A percentile compares a stretch with the other conserved stretches of the same genome.
These are phyloP conservation scores for Drosophila mauritiana DNA, from an alignment of 1,140 invertebrate genomes.

Conservation along the genomic window DNA sequence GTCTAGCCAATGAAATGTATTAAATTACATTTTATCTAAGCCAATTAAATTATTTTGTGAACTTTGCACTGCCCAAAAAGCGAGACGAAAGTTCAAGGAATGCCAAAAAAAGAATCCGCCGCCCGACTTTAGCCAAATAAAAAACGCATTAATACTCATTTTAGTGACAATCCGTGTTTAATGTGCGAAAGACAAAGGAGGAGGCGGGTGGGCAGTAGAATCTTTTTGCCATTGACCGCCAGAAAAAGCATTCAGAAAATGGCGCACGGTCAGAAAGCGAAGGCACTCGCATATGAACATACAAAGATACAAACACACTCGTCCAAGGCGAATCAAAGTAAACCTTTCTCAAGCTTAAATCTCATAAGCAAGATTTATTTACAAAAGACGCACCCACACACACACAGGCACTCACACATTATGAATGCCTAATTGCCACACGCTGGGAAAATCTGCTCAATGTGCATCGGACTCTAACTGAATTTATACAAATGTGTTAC, in stretches of 20 bases:
- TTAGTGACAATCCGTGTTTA: conserved; percentile 77
- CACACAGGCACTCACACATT: neutral
- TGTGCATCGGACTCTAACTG: conserved; percentile 61
- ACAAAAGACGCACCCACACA: conserved; percentile 63
- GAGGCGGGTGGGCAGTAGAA: conserved; percentile 30
- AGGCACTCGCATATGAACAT: conserved; percentile 8
- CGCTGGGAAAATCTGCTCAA: conserved; percentile 62
- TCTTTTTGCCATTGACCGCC: conserved; percentile 80
- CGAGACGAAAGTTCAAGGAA: conserved; percentile 20
- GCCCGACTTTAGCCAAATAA: conserved; percentile 66
- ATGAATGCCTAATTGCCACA: conserved; percentile 71
- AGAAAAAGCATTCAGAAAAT: conserved; percentile 65
- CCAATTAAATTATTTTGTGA: conserved; percentile 37
- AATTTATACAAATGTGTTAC: conserved; percentile 83
- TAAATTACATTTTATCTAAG: conserved; percentile 9
- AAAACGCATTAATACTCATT: conserved; percentile 82
- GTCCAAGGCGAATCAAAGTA: conserved; percentile 69
- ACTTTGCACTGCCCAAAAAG: conserved; percentile 29
- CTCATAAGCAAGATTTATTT: conserved; percentile 78
- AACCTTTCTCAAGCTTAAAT: conserved; percentile 78
- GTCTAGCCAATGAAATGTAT: conserved; percentile 11
- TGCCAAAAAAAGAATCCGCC: conserved; percentile 43
- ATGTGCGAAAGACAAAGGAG: conserved; percentile 63
- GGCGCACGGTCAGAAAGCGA: conserved; percentile 73
- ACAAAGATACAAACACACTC: neutral